A percentile compares a stretch with the other conserved stretches of the same genome.
Evolutionary conservation across 2,888 invertebrate species (phyloP).

Genomic region (Dryocosmus kuriphilus): DNA sequence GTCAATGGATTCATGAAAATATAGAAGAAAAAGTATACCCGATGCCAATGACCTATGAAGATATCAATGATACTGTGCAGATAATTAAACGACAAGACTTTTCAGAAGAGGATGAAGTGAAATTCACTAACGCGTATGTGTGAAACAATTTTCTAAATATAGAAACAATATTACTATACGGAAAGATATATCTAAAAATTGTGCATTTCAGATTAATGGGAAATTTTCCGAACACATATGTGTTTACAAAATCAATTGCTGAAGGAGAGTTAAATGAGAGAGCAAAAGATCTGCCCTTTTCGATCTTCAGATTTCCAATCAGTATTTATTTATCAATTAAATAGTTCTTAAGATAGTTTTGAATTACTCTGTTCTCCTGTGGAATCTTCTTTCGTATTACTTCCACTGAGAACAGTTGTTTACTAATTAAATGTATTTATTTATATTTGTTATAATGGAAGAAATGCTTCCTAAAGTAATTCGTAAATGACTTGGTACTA

Average conservation of each 20-base stretch:
- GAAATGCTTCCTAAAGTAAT: no score
- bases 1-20: not conserved
- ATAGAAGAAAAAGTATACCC: constrained; percentile 13
- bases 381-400: not conserved
- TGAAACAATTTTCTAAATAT: not conserved
- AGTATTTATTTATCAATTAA: not conserved
- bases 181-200: no score
- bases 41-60: constrained; percentile 4
- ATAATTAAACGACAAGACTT: not conserved
- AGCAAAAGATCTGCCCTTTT: constrained; percentile 19
- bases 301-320: constrained; percentile 15
- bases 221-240: constrained; percentile 14
- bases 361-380: no score
- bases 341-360: no score
- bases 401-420: no score
- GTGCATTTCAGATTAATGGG: constrained; percentile 2
- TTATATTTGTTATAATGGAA: no score
- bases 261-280: constrained; percentile 14
- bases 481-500: no score
- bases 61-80: not conserved
- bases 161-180: no score
- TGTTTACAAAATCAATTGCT: constrained; percentile 17
- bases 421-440: no score
- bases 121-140: not conserved
- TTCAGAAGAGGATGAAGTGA: not conserved